Base-by-base conservation (phyloP, 2,797 vertebrate genomes). In the Pitangus sulphuratus region DNA sequence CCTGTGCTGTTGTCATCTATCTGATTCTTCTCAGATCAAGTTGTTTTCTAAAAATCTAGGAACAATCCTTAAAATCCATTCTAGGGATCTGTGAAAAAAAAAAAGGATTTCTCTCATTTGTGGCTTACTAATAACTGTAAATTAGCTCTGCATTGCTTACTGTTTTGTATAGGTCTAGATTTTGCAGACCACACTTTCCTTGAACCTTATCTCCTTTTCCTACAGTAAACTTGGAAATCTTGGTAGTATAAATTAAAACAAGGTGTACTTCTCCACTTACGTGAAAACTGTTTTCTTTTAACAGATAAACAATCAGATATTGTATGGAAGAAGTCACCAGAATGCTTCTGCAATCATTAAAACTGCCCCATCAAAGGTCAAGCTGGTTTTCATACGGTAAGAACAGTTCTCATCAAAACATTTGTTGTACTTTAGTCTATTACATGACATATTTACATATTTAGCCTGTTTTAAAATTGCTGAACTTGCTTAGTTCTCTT, bases 291-390 rank as follows among this genome's bases (percentile, higher is more conserved):
- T 66, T 94, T 94, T 91, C 44, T 90, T 75, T 78, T 61, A 89
- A 95, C 96, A 98, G 99, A 99, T 99, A 95, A 99, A 99, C 97
- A 99, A 98, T 97, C 99, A 99, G 97, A 97, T 99, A 58, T 84
- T 99, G 58, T 99, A 99, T 91, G 99, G 99, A 92, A 98, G 99
- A 97, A 99, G 99, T 94, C 99, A 99, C 94, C 99, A 99, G 97
- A 99, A 99, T 39, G 99, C 99, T 53, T 99, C 99, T 11, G 99
- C 99, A 95, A 98, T 99, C 97, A 99, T 99, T 90, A 99, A 99
- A 97, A 99, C 98, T 11, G 98, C 99, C 13, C 95, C 98, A 19
- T 95, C 98, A 84, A 99, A 98, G 87, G 98, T 99, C 97, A 99
- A 99, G 80, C 97, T 99, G 57, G 98, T 99, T 96, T 98, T 99